These are phyloP conservation scores for Agrotis puta DNA, from an alignment of 2,888 invertebrate species.

Conservation along the genomic window DNA sequence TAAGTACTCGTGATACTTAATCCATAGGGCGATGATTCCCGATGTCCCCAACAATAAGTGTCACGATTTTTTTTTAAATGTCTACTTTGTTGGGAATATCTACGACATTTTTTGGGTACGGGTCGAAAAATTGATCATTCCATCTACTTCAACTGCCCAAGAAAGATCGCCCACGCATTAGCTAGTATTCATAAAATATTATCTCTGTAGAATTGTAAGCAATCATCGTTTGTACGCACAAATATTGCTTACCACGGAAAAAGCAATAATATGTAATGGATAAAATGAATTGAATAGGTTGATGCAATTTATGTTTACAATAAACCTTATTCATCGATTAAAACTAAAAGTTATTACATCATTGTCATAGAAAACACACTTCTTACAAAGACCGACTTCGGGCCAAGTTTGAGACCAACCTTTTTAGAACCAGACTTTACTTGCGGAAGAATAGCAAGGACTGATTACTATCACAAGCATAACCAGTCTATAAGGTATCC, in stretches of 20 bases:
- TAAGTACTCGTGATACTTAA: not conserved
- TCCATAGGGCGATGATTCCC: no score
- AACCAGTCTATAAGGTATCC: no score
- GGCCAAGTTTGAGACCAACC: no score
- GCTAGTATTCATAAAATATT: not conserved
- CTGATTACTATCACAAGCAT: no score
- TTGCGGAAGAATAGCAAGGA: not conserved
- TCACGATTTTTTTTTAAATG: no score
- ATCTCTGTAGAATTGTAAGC: not conserved
- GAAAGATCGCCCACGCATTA: not conserved
- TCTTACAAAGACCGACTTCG: not conserved
- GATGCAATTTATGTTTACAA: slow-evolving; percentile 40
- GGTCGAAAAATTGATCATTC: not conserved
- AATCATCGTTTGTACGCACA: slow-evolving; percentile 3
- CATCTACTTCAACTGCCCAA: not conserved
- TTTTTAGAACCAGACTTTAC: not conserved
- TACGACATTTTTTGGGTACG: not conserved
- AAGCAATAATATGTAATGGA: slow-evolving; percentile 28
- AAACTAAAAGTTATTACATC: slow-evolving; percentile 24
- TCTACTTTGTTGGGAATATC: not conserved
- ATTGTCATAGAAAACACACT: not conserved
- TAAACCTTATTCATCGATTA: not conserved
- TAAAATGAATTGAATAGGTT: slow-evolving; percentile 17
- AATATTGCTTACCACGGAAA: slow-evolving; percentile 18
- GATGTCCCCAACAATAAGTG: no score